Conservation (phyloP, 2,888 invertebrate genomes). For the Unio delphinus region DNA sequence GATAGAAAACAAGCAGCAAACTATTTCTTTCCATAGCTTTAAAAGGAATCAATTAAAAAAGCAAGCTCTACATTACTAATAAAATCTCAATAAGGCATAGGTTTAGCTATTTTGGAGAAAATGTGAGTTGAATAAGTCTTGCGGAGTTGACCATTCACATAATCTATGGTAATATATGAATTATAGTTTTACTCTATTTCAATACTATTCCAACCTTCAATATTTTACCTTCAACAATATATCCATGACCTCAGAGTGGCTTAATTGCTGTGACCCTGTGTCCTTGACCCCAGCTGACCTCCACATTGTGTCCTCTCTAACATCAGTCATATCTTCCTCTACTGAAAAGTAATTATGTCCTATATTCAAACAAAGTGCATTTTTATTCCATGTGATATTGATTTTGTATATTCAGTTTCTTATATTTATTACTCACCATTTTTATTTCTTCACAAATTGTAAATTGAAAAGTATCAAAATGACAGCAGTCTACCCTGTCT, state of each 20-base stretch:
- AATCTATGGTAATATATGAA: not conserved
- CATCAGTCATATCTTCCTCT: constrained; percentile 25
- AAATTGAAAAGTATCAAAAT: too few relatives aligned
- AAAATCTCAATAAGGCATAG: too few relatives aligned
- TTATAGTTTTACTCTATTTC: too few relatives aligned
- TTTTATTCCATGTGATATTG: not conserved
- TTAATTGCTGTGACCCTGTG: constrained; percentile 20
- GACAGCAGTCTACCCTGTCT: too few relatives aligned
- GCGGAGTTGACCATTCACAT: not conserved
- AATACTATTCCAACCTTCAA: too few relatives aligned
- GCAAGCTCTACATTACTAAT: not conserved
- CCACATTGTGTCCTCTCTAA: constrained; percentile 20
- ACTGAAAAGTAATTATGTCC: constrained; percentile 1
- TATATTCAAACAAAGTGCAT: not conserved
- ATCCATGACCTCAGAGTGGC: constrained; percentile 4
- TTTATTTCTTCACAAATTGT: too few relatives aligned
- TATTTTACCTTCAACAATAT: too few relatives aligned
- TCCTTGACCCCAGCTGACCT: constrained; percentile 9
- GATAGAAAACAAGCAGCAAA: too few relatives aligned
- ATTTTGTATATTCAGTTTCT: too few relatives aligned
- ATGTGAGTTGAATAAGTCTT: not conserved
- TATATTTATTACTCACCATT: too few relatives aligned
- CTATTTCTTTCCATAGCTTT: too few relatives aligned
- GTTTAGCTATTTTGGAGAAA: not conserved
- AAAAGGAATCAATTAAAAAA: not conserved